phyloP scores from a whole-genome alignment of 2,797 vertebrate genomes.

The Lutjanus campechanus region DNA sequence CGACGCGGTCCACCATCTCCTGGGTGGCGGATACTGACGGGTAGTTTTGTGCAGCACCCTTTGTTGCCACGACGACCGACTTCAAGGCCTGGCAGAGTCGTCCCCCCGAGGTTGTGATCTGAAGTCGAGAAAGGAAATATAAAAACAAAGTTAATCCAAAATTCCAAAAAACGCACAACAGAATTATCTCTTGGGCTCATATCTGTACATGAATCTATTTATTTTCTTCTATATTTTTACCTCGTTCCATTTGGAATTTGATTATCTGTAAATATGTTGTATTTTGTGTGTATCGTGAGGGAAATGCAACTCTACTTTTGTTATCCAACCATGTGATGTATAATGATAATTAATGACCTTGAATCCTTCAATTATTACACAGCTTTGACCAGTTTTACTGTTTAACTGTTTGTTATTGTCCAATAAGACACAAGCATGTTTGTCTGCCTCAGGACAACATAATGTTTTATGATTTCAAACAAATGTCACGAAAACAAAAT shows the following conservation, averaged over 20 bases:
- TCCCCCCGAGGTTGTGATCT: constrained; percentile 90
- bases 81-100: constrained; percentile 91
- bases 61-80: constrained; percentile 91
- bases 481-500: not conserved
- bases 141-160: not conserved
- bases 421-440: not conserved
- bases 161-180: too few relatives aligned
- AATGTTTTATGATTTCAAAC: not conserved
- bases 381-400: not conserved
- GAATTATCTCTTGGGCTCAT: too few relatives aligned
- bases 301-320: too few relatives aligned
- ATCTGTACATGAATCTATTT: too few relatives aligned
- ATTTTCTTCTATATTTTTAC: too few relatives aligned
- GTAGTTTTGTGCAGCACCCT: constrained; percentile 92
- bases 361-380: not conserved
- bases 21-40: constrained; percentile 89
- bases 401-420: too few relatives aligned
- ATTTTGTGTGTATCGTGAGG: too few relatives aligned
- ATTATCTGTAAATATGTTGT: too few relatives aligned
- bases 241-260: too few relatives aligned
- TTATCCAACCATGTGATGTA: too few relatives aligned
- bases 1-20: constrained; percentile 91
- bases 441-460: not conserved
- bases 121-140: constrained; percentile 4
- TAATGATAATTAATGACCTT: too few relatives aligned